phyloP scores from a whole-genome alignment of 2,888 invertebrate species.

The Apamea sordens region DNA sequence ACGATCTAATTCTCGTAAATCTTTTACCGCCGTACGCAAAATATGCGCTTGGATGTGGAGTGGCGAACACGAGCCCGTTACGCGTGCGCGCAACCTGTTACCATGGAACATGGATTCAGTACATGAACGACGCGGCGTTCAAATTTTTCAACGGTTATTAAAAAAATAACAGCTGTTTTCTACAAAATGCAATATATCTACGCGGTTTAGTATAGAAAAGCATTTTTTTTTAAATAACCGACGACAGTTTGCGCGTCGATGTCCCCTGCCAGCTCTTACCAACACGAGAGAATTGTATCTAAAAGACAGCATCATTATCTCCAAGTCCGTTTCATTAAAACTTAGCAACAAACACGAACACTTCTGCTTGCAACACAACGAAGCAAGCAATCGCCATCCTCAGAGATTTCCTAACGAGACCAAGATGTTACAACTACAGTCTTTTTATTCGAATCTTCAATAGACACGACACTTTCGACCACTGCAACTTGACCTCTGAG shows the following conservation, averaged over 20 bases:
- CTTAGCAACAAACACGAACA: conserved; percentile 35
- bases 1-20: not conserved
- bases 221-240: too few relatives aligned
- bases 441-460: conserved; percentile 70
- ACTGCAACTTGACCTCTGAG: conserved; percentile 42
- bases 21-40: not conserved
- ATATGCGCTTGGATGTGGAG: not conserved
- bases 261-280: not conserved
- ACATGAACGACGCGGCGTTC: too few relatives aligned
- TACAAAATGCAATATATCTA: too few relatives aligned
- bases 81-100: too few relatives aligned
- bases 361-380: conserved; percentile 47
- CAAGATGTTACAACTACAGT: conserved; percentile 58
- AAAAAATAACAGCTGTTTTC: too few relatives aligned
- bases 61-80: not conserved
- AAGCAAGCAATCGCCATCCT: conserved; percentile 38
- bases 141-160: too few relatives aligned
- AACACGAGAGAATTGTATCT: not conserved
- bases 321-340: conserved; percentile 15
- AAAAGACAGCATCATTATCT: conserved; percentile 1
- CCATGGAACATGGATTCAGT: too few relatives aligned
- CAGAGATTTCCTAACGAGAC: conserved; percentile 63
- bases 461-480: conserved; percentile 59
- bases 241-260: too few relatives aligned
- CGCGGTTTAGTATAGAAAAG: too few relatives aligned